Percentiles rank a stretch among this genome's conserved stretches.
Evolutionary conservation across 2,888 invertebrate species (phyloP).

Genomic region (Molanna angustata): DNA sequence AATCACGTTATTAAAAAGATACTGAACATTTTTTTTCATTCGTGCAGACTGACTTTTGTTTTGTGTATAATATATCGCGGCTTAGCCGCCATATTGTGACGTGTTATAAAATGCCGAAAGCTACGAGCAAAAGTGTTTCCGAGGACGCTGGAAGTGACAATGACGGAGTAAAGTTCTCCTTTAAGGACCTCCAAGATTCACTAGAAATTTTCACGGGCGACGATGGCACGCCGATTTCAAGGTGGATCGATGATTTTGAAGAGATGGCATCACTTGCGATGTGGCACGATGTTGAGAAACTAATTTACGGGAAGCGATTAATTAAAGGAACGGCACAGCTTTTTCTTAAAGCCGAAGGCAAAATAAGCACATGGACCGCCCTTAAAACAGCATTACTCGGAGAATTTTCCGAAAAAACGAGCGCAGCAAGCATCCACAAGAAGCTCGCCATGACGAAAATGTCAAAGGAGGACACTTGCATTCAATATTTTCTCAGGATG

Average conservation of each 20-base stretch:
- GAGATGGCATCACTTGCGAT: neutral
- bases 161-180: neutral
- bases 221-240: neutral
- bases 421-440: neutral
- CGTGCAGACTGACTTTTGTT: too few species aligned
- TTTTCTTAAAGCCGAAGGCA: neutral
- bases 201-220: neutral
- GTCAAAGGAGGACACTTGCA: neutral
- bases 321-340: slow-evolving; percentile 1
- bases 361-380: neutral
- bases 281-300: neutral
- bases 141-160: neutral
- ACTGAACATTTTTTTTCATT: too few species aligned
- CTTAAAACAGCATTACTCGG: neutral
- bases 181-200: neutral
- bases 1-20: too few species aligned
- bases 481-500: neutral
- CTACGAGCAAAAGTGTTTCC: neutral
- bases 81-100: too few species aligned
- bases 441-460: neutral
- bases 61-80: too few species aligned
- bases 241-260: slow-evolving; percentile 2
- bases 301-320: neutral
- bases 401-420: neutral
- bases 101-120: slow-evolving; percentile 1